These are phyloP conservation scores for Passerina amoena DNA, from an alignment of 2,113 vertebrate genomes.

Conservation along the genomic window DNA sequence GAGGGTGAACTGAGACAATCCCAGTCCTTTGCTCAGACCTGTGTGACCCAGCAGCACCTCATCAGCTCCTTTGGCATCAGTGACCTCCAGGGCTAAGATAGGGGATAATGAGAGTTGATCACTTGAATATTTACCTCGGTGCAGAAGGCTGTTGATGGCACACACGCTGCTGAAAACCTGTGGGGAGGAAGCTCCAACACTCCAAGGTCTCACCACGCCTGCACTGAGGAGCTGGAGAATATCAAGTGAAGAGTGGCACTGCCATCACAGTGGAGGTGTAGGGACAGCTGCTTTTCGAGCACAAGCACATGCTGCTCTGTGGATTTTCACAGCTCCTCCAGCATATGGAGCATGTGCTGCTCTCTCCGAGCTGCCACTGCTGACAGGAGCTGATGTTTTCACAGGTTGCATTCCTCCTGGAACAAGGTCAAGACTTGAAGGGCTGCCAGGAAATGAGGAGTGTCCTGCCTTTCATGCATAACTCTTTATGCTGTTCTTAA, in stretches of 20 bases:
- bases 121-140: not conserved
- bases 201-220: not conserved
- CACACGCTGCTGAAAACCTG: not conserved
- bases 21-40: not conserved
- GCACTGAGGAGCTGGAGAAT: not conserved
- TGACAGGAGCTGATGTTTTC: conserved; percentile 27
- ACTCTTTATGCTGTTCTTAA: not conserved
- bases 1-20: not conserved
- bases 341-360: not conserved
- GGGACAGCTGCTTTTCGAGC: not conserved
- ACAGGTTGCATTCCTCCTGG: conserved; percentile 15
- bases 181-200: not conserved
- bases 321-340: not conserved
- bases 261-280: not conserved
- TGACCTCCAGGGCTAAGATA: not conserved
- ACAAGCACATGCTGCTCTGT: not conserved
- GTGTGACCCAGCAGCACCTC: not conserved
- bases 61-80: not conserved
- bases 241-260: not conserved
- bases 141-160: not conserved
- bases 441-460: not conserved
- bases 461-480: not conserved
- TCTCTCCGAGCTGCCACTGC: not conserved
- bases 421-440: not conserved
- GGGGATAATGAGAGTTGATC: not conserved